Base-by-base conservation (phyloP, 37 sponge, comb jelly and placozoan genomes). In the Eunapius fragilis region DNA sequence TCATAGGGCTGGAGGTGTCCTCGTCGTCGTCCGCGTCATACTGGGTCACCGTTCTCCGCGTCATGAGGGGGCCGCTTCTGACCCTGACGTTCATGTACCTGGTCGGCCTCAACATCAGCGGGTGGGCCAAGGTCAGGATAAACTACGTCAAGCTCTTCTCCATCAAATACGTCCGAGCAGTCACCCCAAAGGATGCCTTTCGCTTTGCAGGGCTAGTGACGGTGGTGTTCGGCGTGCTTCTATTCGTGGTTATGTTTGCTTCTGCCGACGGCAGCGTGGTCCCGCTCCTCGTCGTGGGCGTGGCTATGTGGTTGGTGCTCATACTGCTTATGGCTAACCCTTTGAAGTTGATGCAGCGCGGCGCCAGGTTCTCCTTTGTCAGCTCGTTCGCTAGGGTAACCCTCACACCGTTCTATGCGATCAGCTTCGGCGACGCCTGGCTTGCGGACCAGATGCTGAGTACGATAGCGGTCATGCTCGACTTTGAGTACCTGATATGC, bases 371-470 rank as follows among this genome's bases (percentile, higher is more conserved):
- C 37, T 71, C 82, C 0, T 67, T 92, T 2, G 28, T 95, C 31
- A 34, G 74, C 25, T 78, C 84, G 26, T 27, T 77, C 23, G 68
- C 93, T 24, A 92, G 97, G 23, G 86, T 97, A 28, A 58, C 93
- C 26, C 84, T 91, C 17, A 92, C 99, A 35, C 99, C 99, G 2
- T 87, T 93, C 26, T 77, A 77, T 70, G 69, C 37, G 11, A 96
- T 99, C 48, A 47, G 74, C 36, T 99, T 99, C 83, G 87, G 94
- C 0, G 99, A 99, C 70, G 95, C 95, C 85, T 99, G 95, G 85
- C 75, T 99, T 4, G 99, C 97, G 2, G 99, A 99, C 83, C 99
- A 99, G 81, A 79, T 96, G 78, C 97, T 94, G 89, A 97, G 96
- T 67, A 76, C 93, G 25, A 92, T 90, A 24, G 91, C 84, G 6